A percentile compares a stretch with the other conserved stretches of the same genome.
These are phyloP conservation scores for Synanthedon tipuliformis DNA, from an alignment of 2,888 invertebrate genomes.

Conservation along the genomic window DNA sequence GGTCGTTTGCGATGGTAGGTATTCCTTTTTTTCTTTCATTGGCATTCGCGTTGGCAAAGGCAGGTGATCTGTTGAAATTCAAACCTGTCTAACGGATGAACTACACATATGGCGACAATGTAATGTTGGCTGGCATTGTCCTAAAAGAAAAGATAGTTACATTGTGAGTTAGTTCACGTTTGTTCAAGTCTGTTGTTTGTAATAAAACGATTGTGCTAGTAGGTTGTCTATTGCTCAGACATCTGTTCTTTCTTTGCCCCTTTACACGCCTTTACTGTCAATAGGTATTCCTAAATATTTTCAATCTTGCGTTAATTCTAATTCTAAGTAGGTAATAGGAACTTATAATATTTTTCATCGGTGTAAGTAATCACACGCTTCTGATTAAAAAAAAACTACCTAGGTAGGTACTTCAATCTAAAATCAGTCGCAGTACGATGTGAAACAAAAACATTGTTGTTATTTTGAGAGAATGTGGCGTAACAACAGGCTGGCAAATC, in stretches of 20 bases:
- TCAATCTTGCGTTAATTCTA: too few relatives aligned
- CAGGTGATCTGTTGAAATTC: slow-evolving; percentile 6
- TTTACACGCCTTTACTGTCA: too few relatives aligned
- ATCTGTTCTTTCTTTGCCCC: too few relatives aligned
- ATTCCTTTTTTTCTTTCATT: background rate
- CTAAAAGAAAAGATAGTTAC: background rate
- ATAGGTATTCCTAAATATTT: too few relatives aligned
- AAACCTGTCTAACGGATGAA: slow-evolving; percentile 6
- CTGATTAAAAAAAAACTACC: background rate
- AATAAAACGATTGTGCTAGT: background rate
- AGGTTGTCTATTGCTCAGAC: too few relatives aligned
- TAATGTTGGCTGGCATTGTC: background rate
- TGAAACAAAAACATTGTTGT: slow-evolving; percentile 48
- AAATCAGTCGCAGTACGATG: slow-evolving; percentile 26
- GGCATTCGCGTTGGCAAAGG: background rate
- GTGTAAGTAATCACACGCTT: background rate
- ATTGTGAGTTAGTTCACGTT: background rate
- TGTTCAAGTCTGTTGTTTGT: background rate
- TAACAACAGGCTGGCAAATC: slow-evolving; percentile 34
- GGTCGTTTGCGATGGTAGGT: background rate
- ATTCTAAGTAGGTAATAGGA: too few relatives aligned
- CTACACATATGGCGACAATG: slow-evolving; percentile 1
- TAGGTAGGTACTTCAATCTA: slow-evolving; percentile 2
- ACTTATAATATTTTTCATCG: too few relatives aligned
- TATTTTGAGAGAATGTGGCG: slow-evolving; percentile 56